phyloP scores from a whole-genome alignment of 1,140 invertebrate species.

The Micrasema longulum region DNA sequence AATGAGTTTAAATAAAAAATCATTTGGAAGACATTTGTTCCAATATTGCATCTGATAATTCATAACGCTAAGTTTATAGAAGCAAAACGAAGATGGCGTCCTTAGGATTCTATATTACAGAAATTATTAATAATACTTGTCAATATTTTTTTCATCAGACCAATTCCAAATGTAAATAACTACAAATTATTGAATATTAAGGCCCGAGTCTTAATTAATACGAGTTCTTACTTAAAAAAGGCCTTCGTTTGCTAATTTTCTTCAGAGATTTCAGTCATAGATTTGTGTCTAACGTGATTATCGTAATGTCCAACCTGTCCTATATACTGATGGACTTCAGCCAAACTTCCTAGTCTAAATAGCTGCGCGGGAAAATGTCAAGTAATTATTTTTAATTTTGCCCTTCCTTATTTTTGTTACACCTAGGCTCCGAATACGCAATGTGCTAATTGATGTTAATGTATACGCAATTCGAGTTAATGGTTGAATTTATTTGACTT shows the following conservation, averaged over 20 bases:
- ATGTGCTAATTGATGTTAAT: neutral
- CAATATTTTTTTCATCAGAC: conserved; percentile 22
- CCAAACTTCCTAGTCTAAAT: conserved; percentile 30
- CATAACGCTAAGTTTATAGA: conserved; percentile 27
- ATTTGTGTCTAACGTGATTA: conserved; percentile 17
- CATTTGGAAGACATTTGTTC: conserved; percentile 25
- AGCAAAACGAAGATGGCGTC: conserved; percentile 4
- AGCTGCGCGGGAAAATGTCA: conserved; percentile 12
- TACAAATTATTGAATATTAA: neutral
- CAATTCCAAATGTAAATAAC: conserved; percentile 9
- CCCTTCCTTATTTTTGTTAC: neutral
- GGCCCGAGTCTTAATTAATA: conserved; percentile 10
- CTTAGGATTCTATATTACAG: conserved; percentile 21
- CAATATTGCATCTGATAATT: conserved; percentile 9
- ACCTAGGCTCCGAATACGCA: neutral
- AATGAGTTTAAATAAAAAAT: neutral
- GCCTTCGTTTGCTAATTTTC: neutral
- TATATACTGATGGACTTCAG: conserved; percentile 17
- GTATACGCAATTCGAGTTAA: neutral
- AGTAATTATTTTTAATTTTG: conserved; percentile 15
- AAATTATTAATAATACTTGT: conserved; percentile 28
- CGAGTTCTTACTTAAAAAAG: conserved; percentile 27
- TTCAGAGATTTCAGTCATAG: conserved; percentile 13
- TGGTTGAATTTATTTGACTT: neutral
- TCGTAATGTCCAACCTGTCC: neutral